Evolutionary conservation across 2,888 invertebrate genomes (phyloP).

Genomic region (Perizoma affinitatum): DNA sequence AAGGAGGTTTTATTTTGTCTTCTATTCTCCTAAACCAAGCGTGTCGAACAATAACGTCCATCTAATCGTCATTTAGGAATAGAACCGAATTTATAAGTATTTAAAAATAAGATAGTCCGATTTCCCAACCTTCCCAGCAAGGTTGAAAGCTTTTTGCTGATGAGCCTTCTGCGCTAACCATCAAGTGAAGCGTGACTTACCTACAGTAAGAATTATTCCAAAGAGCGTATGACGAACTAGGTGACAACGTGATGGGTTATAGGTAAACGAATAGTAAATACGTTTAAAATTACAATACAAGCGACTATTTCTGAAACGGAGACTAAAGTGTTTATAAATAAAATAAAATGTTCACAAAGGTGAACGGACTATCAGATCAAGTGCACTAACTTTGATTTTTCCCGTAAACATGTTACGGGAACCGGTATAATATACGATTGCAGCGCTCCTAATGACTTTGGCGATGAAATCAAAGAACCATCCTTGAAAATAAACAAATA

Average conservation of each 20-base stretch:
- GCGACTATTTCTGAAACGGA: not conserved
- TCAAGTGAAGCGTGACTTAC: conserved; percentile 24
- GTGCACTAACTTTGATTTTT: not conserved
- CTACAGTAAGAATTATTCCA: conserved; percentile 5
- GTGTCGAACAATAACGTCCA: too few relatives aligned
- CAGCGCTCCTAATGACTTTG: too few relatives aligned
- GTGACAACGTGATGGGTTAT: conserved; percentile 15
- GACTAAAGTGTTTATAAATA: too few relatives aligned
- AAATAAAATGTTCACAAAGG: not conserved
- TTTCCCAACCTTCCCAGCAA: conserved; percentile 22
- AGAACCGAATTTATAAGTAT: not conserved
- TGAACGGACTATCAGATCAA: not conserved
- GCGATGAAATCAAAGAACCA: too few relatives aligned
- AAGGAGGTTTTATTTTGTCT: too few relatives aligned
- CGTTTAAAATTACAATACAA: not conserved
- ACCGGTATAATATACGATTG: too few relatives aligned
- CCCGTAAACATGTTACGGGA: too few relatives aligned
- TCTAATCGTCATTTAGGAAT: too few relatives aligned
- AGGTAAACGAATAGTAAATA: not conserved
- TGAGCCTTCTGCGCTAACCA: conserved; percentile 11
- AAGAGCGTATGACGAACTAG: conserved; percentile 13
- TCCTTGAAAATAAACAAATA: too few relatives aligned
- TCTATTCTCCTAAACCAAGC: too few relatives aligned
- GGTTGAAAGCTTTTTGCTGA: conserved; percentile 27
- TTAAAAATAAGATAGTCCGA: not conserved